These are phyloP conservation scores for Furnarius figulus DNA, from an alignment of 2,113 vertebrate species.

Conservation along the genomic window DNA sequence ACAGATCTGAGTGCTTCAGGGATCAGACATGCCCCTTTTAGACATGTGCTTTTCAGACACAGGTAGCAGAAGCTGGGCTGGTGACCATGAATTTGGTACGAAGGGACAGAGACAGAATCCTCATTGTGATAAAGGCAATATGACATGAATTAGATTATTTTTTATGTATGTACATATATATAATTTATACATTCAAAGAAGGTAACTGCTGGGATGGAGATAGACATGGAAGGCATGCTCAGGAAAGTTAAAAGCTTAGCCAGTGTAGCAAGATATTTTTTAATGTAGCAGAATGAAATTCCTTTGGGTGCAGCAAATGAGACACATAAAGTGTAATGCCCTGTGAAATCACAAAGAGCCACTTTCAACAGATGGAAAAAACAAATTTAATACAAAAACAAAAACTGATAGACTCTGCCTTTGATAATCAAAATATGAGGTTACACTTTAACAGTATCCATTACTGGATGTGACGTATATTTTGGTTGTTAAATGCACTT, in stretches of 20 bases:
- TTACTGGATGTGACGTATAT: slow-evolving; percentile 15
- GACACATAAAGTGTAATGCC: slow-evolving; percentile 80
- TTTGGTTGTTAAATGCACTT: slow-evolving; percentile 32
- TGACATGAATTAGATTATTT: not conserved
- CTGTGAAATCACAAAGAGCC: slow-evolving; percentile 80
- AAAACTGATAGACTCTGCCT: slow-evolving; percentile 23
- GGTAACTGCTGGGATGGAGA: not conserved
- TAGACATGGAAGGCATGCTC: not conserved
- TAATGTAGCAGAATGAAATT: slow-evolving; percentile 79
- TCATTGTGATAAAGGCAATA: not conserved
- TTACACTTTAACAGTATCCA: slow-evolving; percentile 43
- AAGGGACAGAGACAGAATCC: not conserved
- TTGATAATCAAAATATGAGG: slow-evolving; percentile 29
- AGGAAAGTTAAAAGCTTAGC: slow-evolving; percentile 33
- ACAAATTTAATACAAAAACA: slow-evolving; percentile 47
- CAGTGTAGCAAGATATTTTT: slow-evolving; percentile 38
- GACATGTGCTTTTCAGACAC: not conserved
- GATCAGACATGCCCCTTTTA: not conserved
- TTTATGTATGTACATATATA: not conserved
- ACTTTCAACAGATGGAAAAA: slow-evolving; percentile 55
- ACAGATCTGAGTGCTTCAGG: not conserved
- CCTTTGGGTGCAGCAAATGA: slow-evolving; percentile 77
- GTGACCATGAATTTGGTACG: not conserved
- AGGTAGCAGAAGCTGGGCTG: not conserved
- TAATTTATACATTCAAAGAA: not conserved